Evolutionary conservation across 35 echinoderm and acorn worm genomes (phyloP).

Genomic region (Chiridota heheva): DNA sequence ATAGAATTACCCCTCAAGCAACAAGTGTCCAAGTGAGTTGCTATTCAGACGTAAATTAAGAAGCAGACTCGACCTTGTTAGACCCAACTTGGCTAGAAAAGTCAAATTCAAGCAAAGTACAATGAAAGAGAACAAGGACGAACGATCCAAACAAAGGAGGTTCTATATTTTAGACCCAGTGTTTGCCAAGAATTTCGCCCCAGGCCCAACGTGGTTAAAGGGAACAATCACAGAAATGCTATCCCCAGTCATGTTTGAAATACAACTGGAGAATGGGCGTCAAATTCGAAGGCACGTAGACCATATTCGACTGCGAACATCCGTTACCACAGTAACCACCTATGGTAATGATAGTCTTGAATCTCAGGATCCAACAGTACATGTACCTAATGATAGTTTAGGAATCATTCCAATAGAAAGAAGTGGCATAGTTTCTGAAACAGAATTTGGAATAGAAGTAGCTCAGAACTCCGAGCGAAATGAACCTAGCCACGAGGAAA

Average conservation of each 20-base stretch:
- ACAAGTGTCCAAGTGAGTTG: constrained; percentile 51
- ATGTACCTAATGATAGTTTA: not conserved
- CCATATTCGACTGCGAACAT: not conserved
- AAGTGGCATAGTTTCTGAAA: not conserved
- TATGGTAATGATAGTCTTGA: not conserved
- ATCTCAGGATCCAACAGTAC: not conserved
- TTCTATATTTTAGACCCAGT: not conserved
- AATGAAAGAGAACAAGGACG: not conserved
- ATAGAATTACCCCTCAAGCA: constrained; percentile 41
- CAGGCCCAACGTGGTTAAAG: not conserved
- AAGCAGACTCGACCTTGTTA: constrained; percentile 36
- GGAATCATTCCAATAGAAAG: not conserved
- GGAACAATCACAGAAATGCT: not conserved
- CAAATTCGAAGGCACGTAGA: not conserved
- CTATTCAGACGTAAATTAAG: constrained; percentile 27
- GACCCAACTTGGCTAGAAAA: constrained; percentile 19
- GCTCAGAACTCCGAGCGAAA: not conserved
- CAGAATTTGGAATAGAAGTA: not conserved
- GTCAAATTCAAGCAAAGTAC: constrained; percentile 24
- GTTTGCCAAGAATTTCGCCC: constrained; percentile 6
- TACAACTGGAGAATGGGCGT: not conserved
- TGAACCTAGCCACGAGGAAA: too few relatives aligned
- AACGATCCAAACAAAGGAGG: not conserved
- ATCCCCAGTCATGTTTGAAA: not conserved
- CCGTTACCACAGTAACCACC: not conserved